Base-by-base conservation (phyloP, 2,888 invertebrate genomes). In the Athalia circularis region DNA sequence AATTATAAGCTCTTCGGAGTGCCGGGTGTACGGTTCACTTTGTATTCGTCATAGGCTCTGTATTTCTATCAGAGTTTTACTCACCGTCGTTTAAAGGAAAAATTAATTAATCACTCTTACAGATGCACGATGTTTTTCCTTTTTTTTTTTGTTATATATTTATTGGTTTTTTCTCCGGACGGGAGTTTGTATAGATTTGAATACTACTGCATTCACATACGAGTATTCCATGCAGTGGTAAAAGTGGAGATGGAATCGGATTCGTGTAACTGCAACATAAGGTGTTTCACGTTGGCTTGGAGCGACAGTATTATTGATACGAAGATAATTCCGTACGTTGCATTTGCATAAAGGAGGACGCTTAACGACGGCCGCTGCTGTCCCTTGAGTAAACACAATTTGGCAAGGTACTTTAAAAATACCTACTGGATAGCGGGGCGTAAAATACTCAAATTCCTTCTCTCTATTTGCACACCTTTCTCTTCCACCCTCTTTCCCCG, bases 391-490 rank as follows among this genome's bases (percentile, higher is more conserved):
- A 72, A 72, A 72, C 70, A 72, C 70, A 72, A 72, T 72, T 72
- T 72, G 70, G 57, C 47, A 52, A 59, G 70, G 70, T 72, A 57
- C 70, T 72, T 72, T 72, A 72, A 72, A 72, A 72, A 72, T 72
- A 72, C 59, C 70, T 57, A 57, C 70, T 57, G 70, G 57, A 72
- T 72, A 72, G 57, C 59, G 47, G 70, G 70, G 70, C 70, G 70
- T 72, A 45, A 72, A 72, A 72, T 72, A 72, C 70, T 72, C 70
- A 72, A 59, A 72, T 57, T 72, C 70, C 70, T 59, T 72, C 70
- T 72, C 70, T 72, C 70, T 72, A 59, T 72, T 72, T 72, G 70
- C 70, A 59, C 70, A 45, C 59, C 59, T 47, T 13, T 29, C 59
- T 72, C 11, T 52, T 57, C 43, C 47, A 29, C 29, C 29, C 29